These are phyloP conservation scores for Aplidium turbinatum DNA, from an alignment of 23 tunicate species.

Conservation along the genomic window DNA sequence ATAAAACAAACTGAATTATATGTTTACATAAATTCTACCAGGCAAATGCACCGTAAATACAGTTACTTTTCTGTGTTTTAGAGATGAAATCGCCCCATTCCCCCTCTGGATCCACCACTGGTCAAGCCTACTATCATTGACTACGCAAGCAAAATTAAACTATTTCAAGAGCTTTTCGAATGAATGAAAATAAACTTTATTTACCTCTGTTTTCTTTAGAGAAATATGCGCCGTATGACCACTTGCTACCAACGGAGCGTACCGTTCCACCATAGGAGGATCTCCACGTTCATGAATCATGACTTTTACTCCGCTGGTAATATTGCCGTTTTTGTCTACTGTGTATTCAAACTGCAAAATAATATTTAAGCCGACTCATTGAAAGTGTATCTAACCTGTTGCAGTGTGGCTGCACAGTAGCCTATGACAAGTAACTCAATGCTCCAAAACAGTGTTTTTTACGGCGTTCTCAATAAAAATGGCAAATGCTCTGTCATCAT, in stretches of 20 bases:
- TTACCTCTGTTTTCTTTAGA: constrained; percentile 49
- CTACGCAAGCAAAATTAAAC: not conserved
- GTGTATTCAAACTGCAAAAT: constrained; percentile 29
- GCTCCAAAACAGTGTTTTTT: too few species aligned
- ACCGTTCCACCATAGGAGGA: constrained; percentile 35
- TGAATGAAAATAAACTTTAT: not conserved
- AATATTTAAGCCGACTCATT: not conserved
- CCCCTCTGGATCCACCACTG: too few species aligned
- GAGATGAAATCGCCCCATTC: too few species aligned
- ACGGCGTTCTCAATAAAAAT: too few species aligned
- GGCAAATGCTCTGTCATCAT: too few species aligned
- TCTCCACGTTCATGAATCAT: constrained; percentile 41
- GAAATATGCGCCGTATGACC: constrained; percentile 37
- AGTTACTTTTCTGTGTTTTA: too few species aligned
- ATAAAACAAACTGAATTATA: constrained; percentile 24
- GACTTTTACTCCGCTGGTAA: constrained; percentile 60
- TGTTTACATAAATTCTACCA: constrained; percentile 49
- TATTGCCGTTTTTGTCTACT: constrained; percentile 46
- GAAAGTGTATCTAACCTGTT: not conserved
- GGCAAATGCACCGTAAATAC: constrained; percentile 56
- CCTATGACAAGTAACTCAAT: too few species aligned
- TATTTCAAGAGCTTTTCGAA: not conserved
- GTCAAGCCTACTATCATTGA: too few species aligned
- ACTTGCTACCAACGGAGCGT: constrained; percentile 40
- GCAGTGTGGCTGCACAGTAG: not conserved